Evolutionary conservation across 2,797 vertebrate species (phyloP).

Genomic region (Gambelia wislizenii): DNA sequence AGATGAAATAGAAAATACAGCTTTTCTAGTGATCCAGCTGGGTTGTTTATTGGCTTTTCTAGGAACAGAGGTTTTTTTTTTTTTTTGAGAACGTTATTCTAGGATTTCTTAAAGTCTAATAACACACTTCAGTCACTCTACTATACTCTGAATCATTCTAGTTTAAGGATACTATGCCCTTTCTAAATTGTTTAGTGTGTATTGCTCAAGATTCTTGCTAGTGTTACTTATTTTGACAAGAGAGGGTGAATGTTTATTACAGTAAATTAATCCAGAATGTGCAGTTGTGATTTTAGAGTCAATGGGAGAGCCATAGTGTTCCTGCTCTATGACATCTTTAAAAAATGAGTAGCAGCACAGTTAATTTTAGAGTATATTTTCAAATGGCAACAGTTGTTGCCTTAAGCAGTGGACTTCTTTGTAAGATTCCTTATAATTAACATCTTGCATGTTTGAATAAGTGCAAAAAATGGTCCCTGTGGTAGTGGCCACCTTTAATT

Average conservation of each 20-base stretch:
- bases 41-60: neutral
- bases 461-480: neutral
- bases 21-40: neutral
- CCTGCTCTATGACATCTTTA: neutral
- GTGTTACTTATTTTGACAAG: neutral
- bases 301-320: neutral
- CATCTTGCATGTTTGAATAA: neutral
- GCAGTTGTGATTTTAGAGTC: neutral
- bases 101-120: neutral
- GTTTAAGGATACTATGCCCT: neutral
- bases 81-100: neutral
- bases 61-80: neutral
- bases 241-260: no score
- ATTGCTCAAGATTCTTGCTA: neutral
- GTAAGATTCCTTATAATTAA: neutral
- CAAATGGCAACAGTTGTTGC: neutral
- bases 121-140: neutral
- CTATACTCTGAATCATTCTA: neutral
- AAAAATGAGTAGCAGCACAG: neutral
- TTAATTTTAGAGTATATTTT: neutral
- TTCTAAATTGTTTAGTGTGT: no score
- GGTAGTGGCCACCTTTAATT: neutral
- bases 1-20: neutral
- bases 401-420: neutral
- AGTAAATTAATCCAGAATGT: neutral